Percentiles rank a stretch among this genome's conserved stretches.
Conservation (phyloP, 2,888 invertebrate species). For the Trissonchulus latispiculum region DNA sequence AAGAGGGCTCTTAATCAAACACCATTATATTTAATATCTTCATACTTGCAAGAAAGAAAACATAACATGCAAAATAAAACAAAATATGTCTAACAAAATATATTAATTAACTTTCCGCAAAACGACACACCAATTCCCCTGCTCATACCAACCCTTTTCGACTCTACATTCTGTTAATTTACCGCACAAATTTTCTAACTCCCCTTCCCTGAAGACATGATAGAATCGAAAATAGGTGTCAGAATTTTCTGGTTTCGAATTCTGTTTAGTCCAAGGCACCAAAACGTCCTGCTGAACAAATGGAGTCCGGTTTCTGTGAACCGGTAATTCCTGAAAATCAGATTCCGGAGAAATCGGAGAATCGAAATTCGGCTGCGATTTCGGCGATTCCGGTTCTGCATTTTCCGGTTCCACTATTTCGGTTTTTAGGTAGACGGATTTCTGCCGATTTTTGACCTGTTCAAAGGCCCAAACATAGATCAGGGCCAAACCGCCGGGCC, state of each 20-base stretch:
- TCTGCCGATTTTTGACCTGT: constrained; percentile 58
- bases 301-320: constrained; percentile 80
- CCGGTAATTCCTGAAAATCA: constrained; percentile 53
- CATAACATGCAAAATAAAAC: constrained; percentile 33
- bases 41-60: no score
- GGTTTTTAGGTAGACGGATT: constrained; percentile 62
- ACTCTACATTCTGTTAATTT: constrained; percentile 28
- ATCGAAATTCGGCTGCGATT: constrained; percentile 36
- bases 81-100: background rate
- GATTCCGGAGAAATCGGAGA: constrained; percentile 44
- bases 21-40: no score
- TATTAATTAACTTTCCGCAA: constrained; percentile 28
- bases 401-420: constrained; percentile 2
- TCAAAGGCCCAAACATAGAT: constrained; percentile 96
- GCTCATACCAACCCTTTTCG: constrained; percentile 33
- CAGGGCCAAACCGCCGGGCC: constrained; percentile 62
- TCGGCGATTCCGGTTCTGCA: constrained; percentile 7
- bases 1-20: no score
- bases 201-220: constrained; percentile 39
- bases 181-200: constrained; percentile 34
- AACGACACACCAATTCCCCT: constrained; percentile 40
- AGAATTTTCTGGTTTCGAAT: background rate
- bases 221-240: constrained; percentile 34
- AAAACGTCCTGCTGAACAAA: constrained; percentile 80
- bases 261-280: constrained; percentile 76